A percentile compares a stretch with the other conserved stretches of the same genome.
phyloP scores from a whole-genome alignment of 2,113 vertebrate genomes.

The Calidris pygmaea region DNA sequence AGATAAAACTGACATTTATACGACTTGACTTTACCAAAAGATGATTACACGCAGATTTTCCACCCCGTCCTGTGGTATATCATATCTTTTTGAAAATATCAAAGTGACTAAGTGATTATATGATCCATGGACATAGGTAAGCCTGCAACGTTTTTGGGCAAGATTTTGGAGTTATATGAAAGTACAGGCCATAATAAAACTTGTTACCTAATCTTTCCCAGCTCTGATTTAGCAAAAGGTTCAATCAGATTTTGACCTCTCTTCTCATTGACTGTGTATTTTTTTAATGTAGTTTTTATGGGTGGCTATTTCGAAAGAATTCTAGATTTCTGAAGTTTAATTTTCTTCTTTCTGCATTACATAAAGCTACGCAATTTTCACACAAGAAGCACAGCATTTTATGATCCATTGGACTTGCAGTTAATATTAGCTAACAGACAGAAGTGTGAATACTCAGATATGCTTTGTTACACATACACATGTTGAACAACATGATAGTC shows the following conservation, averaged over 20 bases:
- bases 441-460: constrained; percentile 14
- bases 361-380: background rate
- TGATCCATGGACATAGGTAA: background rate
- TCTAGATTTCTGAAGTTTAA: background rate
- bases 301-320: background rate
- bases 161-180: background rate
- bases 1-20: background rate
- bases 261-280: background rate
- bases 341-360: background rate
- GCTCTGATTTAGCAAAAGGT: background rate
- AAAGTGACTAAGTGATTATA: background rate
- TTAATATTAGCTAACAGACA: background rate
- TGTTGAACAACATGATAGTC: background rate
- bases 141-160: background rate
- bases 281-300: background rate
- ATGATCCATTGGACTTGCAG: background rate
- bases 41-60: background rate
- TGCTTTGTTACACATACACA: background rate
- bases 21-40: background rate
- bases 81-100: background rate
- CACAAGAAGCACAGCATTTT: background rate
- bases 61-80: background rate
- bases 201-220: background rate
- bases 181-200: background rate
- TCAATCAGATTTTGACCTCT: background rate